Conservation (phyloP, 2,888 invertebrate species). For the Punctoribates punctum region DNA sequence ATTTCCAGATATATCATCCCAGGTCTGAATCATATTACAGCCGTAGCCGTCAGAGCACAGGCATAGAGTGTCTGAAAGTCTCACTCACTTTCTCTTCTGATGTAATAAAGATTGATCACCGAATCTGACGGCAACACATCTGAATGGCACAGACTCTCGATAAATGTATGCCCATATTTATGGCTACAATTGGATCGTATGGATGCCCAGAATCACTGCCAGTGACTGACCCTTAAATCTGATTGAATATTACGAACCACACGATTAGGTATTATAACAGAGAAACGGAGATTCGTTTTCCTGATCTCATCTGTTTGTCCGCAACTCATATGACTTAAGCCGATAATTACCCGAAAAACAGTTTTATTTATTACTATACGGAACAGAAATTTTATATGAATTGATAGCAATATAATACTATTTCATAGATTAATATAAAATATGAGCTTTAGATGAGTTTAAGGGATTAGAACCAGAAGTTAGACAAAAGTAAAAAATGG, state of each 20-base stretch:
- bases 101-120: slow-evolving; percentile 37
- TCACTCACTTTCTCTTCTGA: slow-evolving; percentile 27
- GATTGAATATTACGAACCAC: background rate
- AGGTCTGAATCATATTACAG: slow-evolving; percentile 36
- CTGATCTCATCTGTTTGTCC: background rate
- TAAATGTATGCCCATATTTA: background rate
- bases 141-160: background rate
- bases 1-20: slow-evolving; percentile 37
- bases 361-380: background rate
- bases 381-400: background rate
- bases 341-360: no score
- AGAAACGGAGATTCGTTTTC: background rate
- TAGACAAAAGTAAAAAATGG: background rate
- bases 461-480: background rate
- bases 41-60: background rate
- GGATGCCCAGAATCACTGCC: background rate
- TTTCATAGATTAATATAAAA: background rate
- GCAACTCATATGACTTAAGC: no score
- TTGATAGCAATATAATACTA: background rate
- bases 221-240: background rate
- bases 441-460: background rate
- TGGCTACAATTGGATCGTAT: background rate
- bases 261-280: background rate
- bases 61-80: background rate
- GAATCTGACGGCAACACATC: background rate